Conservation (phyloP, 2,888 invertebrate genomes). For the Spisula solida region DNA sequence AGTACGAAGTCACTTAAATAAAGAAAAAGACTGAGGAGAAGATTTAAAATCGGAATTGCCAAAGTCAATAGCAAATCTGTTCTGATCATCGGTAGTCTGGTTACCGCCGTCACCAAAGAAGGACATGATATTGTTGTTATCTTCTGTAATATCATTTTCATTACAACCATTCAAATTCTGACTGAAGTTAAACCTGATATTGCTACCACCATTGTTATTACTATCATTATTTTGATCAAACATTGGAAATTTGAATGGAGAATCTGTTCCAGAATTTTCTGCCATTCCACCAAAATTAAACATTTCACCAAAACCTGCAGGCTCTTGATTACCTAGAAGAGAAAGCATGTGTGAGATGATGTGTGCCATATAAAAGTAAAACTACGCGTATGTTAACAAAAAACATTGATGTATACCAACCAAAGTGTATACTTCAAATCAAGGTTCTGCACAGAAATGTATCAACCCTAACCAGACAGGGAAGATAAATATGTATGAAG, state of each 20-base stretch:
- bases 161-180: not conserved
- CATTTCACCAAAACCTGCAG: not conserved
- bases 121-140: not conserved
- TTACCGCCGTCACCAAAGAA: not conserved
- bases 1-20: not conserved
- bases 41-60: not conserved
- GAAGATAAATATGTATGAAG: no score
- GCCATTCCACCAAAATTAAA: not conserved
- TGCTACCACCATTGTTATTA: not conserved
- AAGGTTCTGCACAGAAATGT: no score
- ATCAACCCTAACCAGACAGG: no score
- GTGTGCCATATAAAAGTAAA: no score
- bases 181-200: not conserved
- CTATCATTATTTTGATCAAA: slow-evolving; percentile 16
- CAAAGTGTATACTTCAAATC: no score
- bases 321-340: not conserved
- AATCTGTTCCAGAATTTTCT: not conserved
- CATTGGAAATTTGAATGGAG: not conserved
- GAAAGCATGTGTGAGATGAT: not conserved
- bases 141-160: not conserved
- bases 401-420: no score
- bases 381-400: no score
- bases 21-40: not conserved
- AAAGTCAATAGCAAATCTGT: not conserved
- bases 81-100: not conserved